These are phyloP conservation scores for Pachypanchax playfairii DNA, from an alignment of 2,113 vertebrate species.

Conservation along the genomic window DNA sequence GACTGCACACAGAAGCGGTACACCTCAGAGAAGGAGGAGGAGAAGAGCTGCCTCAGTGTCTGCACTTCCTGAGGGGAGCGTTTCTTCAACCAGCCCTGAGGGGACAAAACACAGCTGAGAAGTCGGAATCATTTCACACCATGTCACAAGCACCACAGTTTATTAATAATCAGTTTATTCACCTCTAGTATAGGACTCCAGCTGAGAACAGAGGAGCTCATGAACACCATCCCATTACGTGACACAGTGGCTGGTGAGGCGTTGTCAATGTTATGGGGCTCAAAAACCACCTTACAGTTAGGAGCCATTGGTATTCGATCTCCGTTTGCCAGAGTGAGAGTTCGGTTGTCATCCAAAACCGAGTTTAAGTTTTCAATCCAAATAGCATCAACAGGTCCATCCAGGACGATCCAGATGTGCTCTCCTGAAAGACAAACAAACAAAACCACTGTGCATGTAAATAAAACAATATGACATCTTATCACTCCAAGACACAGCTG, in stretches of 20 bases:
- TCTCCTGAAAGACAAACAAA: slow-evolving; percentile 80
- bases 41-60: slow-evolving; percentile 84
- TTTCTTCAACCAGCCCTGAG: slow-evolving; percentile 89
- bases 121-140: background rate
- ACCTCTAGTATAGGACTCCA: slow-evolving; percentile 97
- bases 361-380: slow-evolving; percentile 99
- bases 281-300: slow-evolving; percentile 95
- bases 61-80: slow-evolving; percentile 82
- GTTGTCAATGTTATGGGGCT: slow-evolving; percentile 97
- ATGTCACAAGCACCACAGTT: background rate
- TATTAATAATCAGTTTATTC: slow-evolving; percentile 8
- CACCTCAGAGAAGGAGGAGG: slow-evolving; percentile 85
- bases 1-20: slow-evolving; percentile 85
- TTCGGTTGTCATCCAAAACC: slow-evolving; percentile 95
- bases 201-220: slow-evolving; percentile 93
- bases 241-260: slow-evolving; percentile 97
- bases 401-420: slow-evolving; percentile 96
- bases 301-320: slow-evolving; percentile 97
- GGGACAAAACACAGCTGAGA: slow-evolving; percentile 19
- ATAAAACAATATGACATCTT: no score
- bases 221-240: slow-evolving; percentile 98
- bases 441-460: background rate
- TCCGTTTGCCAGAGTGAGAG: slow-evolving; percentile 93
- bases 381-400: slow-evolving; percentile 97
- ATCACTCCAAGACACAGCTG: no score